Percentiles rank a stretch among this genome's conserved stretches.
phyloP scores from a whole-genome alignment of 2,888 invertebrate genomes.

The Patella ulyssiponensis region DNA sequence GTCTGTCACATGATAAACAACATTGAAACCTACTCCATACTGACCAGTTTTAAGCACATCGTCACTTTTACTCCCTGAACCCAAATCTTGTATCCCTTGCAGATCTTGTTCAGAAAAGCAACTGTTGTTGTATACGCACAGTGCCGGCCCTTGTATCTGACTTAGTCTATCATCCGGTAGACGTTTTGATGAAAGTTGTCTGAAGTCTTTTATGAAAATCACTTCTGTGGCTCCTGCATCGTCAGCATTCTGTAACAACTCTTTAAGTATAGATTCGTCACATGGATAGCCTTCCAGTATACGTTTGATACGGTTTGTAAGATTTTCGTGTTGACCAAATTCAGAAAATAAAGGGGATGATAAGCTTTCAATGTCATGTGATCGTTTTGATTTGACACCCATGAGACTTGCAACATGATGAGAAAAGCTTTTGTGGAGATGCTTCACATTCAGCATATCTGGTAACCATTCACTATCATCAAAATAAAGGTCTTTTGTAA shows the following conservation, averaged over 20 bases:
- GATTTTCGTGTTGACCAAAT: constrained; percentile 66
- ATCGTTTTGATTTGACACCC: constrained; percentile 36
- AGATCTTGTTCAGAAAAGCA: constrained; percentile 51
- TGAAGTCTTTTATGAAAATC: constrained; percentile 61
- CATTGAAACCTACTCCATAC: constrained; percentile 63
- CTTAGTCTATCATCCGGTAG: constrained; percentile 23
- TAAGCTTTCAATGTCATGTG: constrained; percentile 19
- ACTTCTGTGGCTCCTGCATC: constrained; percentile 65
- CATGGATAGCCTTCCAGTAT: constrained; percentile 63
- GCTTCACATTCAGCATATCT: constrained; percentile 39
- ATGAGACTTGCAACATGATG: constrained; percentile 48
- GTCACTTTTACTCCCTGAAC: constrained; percentile 52
- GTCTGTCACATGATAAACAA: constrained; percentile 61
- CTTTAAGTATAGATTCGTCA: constrained; percentile 64
- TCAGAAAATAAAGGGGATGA: constrained; percentile 36
- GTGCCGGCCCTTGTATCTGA: constrained; percentile 55
- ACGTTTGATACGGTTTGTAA: constrained; percentile 60
- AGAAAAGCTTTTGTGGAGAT: constrained; percentile 42
- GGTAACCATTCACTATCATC: constrained; percentile 51
- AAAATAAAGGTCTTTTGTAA: constrained; percentile 42
- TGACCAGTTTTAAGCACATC: constrained; percentile 56
- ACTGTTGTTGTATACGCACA: constrained; percentile 56
- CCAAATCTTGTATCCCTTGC: constrained; percentile 52
- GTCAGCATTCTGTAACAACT: constrained; percentile 68
- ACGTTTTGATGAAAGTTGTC: constrained; percentile 39